A percentile compares a stretch with the other conserved stretches of the same genome.
Evolutionary conservation across 2,888 invertebrate species (phyloP).

Genomic region (Apotomis turbidana): DNA sequence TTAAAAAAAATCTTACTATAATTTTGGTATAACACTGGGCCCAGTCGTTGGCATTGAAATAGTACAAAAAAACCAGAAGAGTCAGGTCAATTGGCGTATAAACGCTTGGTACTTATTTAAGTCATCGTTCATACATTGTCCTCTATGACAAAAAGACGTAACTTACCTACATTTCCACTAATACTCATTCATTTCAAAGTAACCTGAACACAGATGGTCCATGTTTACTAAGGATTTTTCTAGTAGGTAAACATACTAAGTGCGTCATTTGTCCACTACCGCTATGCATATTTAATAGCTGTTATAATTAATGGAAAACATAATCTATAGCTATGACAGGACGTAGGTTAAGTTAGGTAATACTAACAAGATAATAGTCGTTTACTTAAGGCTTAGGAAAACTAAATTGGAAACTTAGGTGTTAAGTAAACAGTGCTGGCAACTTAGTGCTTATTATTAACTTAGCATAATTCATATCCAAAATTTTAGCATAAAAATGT

Average conservation of each 20-base stretch:
- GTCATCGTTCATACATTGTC: neutral
- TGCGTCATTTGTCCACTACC: constrained; percentile 15
- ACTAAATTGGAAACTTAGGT: neutral
- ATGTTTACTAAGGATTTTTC: constrained; percentile 4
- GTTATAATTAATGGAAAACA: constrained; percentile 28
- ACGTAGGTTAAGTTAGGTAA: neutral
- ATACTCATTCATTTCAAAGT: neutral
- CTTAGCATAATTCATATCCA: too few relatives aligned
- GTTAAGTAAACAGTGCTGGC: too few relatives aligned
- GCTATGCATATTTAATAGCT: constrained; percentile 24
- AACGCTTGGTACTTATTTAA: too few relatives aligned
- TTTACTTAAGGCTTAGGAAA: constrained; percentile 1
- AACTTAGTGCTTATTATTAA: too few relatives aligned
- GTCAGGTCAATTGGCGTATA: too few relatives aligned
- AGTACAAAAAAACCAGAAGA: too few relatives aligned
- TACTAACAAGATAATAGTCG: constrained; percentile 21
- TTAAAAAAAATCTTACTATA: too few relatives aligned
- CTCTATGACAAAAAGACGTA: neutral
- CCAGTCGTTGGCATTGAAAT: too few relatives aligned
- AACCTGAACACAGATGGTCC: neutral
- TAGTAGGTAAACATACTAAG: neutral
- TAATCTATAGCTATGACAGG: neutral
- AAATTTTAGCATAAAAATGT: too few relatives aligned
- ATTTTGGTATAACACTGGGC: too few relatives aligned
- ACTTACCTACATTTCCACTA: neutral